Conservation (phyloP, 2,113 vertebrate species). For the Myanophis thanlyinensis region DNA sequence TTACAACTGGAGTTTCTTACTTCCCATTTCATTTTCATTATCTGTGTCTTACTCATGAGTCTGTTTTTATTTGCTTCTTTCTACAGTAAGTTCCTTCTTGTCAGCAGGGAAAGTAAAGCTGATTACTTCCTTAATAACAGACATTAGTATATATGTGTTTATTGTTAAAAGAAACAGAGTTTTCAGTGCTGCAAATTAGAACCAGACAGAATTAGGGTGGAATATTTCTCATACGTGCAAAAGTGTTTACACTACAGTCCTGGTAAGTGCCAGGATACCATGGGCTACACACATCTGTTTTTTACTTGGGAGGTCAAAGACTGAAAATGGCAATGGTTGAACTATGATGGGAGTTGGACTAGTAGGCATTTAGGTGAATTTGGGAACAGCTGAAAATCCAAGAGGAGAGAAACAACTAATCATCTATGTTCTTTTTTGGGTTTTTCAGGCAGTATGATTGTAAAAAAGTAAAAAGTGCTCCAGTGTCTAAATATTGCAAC, state of each 20-base stretch:
- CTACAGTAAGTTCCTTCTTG: not conserved
- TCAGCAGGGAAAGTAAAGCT: conserved; percentile 40
- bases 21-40: conserved; percentile 50
- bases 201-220: not conserved
- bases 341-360: not conserved
- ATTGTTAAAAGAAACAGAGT: not conserved
- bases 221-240: not conserved
- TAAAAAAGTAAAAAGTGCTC: too few relatives aligned
- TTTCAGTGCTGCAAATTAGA: conserved; percentile 5
- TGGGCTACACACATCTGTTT: not conserved
- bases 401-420: not conserved
- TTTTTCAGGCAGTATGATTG: not conserved
- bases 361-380: not conserved
- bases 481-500: too few relatives aligned
- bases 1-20: conserved; percentile 10
- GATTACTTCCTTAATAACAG: not conserved
- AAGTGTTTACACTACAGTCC: not conserved
- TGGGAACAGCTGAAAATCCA: not conserved
- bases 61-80: conserved; percentile 53
- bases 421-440: not conserved
- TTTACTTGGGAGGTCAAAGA: not conserved
- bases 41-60: conserved; percentile 22
- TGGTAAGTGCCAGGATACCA: not conserved
- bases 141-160: not conserved
- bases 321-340: not conserved